A percentile compares a stretch with the other conserved stretches of the same genome.
phyloP scores from a whole-genome alignment of 2,888 invertebrate species.

The Netelia virgata region DNA sequence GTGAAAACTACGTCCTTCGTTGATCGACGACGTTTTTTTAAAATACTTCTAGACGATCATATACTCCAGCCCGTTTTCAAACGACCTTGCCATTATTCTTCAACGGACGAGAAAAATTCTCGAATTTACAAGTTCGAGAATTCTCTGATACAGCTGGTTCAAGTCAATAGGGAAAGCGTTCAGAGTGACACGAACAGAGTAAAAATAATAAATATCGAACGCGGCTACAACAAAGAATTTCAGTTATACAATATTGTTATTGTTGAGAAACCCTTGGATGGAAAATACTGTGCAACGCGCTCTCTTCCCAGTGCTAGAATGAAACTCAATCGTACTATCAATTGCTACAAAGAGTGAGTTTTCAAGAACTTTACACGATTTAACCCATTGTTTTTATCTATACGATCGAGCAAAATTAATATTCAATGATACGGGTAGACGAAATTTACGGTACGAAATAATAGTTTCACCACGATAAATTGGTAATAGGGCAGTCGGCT shows the following conservation, averaged over 20 bases:
- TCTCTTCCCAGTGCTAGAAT: constrained; percentile 56
- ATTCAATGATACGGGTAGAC: too few relatives aligned
- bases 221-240: constrained; percentile 76
- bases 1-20: neutral
- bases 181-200: constrained; percentile 60
- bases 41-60: constrained; percentile 75
- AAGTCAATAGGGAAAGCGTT: constrained; percentile 54
- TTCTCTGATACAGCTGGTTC: constrained; percentile 61
- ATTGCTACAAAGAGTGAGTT: constrained; percentile 76
- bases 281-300: constrained; percentile 64
- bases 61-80: constrained; percentile 71
- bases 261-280: constrained; percentile 73
- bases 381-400: neutral
- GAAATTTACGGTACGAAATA: neutral
- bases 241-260: constrained; percentile 75
- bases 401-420: too few relatives aligned
- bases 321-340: constrained; percentile 71
- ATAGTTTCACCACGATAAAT: neutral
- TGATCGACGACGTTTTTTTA: constrained; percentile 17
- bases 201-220: constrained; percentile 73
- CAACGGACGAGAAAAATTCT: constrained; percentile 64
- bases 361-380: neutral
- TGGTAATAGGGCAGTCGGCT: constrained; percentile 70
- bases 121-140: constrained; percentile 70
- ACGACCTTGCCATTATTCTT: constrained; percentile 65